phyloP scores from a whole-genome alignment of 2,888 invertebrate species.

The Dastarcus helophoroides region DNA sequence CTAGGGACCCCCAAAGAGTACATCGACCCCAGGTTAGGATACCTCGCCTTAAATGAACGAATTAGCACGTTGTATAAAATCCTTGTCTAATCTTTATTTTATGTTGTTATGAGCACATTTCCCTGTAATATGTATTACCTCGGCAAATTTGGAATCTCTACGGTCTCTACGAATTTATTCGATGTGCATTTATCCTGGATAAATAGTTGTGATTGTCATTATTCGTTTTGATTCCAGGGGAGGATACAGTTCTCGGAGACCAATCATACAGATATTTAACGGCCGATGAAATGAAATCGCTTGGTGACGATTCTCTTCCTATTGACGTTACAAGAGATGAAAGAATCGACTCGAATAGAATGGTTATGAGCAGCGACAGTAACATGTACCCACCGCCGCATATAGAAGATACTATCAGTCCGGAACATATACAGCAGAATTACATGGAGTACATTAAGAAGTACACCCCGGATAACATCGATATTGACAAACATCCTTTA shows the following conservation, averaged over 20 bases:
- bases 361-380: constrained; percentile 40
- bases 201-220: no score
- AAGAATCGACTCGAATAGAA: constrained; percentile 59
- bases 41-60: no score
- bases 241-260: constrained; percentile 84
- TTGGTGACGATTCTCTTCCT: constrained; percentile 85
- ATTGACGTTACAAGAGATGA: constrained; percentile 90
- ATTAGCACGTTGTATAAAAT: no score
- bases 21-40: no score
- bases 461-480: constrained; percentile 46
- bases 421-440: constrained; percentile 45
- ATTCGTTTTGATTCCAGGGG: constrained; percentile 64
- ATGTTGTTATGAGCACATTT: no score
- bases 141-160: no score
- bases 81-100: no score
- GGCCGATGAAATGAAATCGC: constrained; percentile 90
- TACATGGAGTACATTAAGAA: constrained; percentile 41
- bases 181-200: no score
- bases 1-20: no score
- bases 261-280: constrained; percentile 86
- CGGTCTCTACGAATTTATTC: no score
- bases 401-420: constrained; percentile 51
- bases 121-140: no score
- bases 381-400: constrained; percentile 42
- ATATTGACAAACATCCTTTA: constrained; percentile 47